Evolutionary conservation across 2,888 invertebrate species (phyloP), one percentile per base, ranked within the genome.

Genomic region (Neocrepidodera transversa): DNA sequence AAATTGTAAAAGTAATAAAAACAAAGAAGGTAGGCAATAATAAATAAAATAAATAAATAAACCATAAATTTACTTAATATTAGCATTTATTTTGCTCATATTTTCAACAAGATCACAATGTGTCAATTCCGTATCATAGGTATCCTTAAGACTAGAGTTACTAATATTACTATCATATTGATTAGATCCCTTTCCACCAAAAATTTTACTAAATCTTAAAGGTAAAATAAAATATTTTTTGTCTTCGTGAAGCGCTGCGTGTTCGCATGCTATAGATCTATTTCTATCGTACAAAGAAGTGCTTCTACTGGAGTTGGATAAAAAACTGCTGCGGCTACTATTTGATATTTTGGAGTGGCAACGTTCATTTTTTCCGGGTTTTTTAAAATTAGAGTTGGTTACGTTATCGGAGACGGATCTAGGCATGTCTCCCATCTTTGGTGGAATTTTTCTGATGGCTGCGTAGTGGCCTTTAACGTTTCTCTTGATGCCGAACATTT

Each of bases 71-170:
- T 63, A 68, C 18, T 56, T 55, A 26, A 69, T 61, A 48, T 72
- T 63, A 70, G 75, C 49, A 67, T 89, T 89, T 47, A 89, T 81
- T 75, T 88, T 85, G 53, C 86, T 86, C 87, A 90, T 86, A 76
- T 86, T 88, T 14, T 83, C 83, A 11, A 88, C 87, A 52, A 90
- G 80, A 73, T 90, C 89, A 49, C 85, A 83, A 6, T 87, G 86
- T 7, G 85, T 86, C 67, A 87, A 84, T 66, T 90, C 90, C 28
- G 86, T 82, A 51, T 83, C 87, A 68, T 88, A 89, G 63, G 88
- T 80, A 74, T 90, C 89, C 52, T 87, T 86, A n/a, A 90, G 82
- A 71, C 89, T 90, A 57, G 89, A 89, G 79, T 90, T 90, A 75
- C 89, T 90, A 70, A 90, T 89, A 60, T 86, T 81, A 65, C 81